These are phyloP conservation scores for Pseudochaenichthys georgianus DNA, from an alignment of 2,797 vertebrate genomes.

Conservation along the genomic window DNA sequence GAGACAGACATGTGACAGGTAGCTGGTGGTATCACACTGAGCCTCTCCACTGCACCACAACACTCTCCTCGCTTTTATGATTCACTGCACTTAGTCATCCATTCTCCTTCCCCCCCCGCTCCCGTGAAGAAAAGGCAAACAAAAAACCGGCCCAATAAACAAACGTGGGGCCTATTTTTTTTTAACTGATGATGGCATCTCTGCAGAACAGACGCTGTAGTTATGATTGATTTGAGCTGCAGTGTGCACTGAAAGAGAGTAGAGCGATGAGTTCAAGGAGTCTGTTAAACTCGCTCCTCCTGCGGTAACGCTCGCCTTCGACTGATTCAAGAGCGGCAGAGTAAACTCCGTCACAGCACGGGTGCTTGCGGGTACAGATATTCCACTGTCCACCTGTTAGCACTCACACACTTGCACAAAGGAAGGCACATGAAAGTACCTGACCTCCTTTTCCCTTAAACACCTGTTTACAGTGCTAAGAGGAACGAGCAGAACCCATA, in stretches of 20 bases:
- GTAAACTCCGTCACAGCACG: conserved; percentile 37
- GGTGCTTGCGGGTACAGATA: conserved; percentile 38
- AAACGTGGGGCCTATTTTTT: conserved; percentile 32
- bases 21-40: conserved; percentile 49
- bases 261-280: conserved; percentile 52
- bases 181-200: conserved; percentile 65
- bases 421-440: conserved; percentile 17
- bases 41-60: conserved; percentile 35
- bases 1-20: conserved; percentile 57
- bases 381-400: conserved; percentile 57
- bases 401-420: conserved; percentile 15
- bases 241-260: conserved; percentile 40
- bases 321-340: conserved; percentile 46
- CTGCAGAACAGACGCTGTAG: conserved; percentile 53
- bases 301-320: conserved; percentile 43
- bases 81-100: conserved; percentile 68
- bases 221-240: conserved; percentile 66
- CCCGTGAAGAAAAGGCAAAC: conserved; percentile 52
- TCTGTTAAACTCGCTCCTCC: conserved; percentile 53
- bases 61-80: conserved; percentile 66
- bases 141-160: conserved; percentile 41
- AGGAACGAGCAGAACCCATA: conserved; percentile 1
- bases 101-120: conserved; percentile 23
- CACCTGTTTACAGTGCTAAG: conserved; percentile 53
- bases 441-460: conserved; percentile 48